Conservation (phyloP, 1,140 invertebrate species). For the Alviniconcha marisindica region DNA sequence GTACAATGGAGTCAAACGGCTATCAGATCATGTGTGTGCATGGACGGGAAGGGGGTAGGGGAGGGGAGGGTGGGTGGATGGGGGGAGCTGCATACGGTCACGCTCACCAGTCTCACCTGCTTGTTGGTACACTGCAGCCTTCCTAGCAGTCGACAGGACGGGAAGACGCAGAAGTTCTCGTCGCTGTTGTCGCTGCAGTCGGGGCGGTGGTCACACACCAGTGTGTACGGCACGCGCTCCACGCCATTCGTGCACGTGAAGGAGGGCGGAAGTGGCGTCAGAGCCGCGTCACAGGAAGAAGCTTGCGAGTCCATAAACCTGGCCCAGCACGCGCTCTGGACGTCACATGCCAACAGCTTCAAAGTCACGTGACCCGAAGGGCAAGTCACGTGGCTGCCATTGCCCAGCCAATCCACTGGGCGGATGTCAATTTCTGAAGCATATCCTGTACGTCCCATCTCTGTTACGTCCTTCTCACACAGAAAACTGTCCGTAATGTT, state of each 20-base stretch:
- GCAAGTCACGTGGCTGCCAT: background rate
- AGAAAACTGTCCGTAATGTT: background rate
- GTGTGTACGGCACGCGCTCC: slow-evolving; percentile 28
- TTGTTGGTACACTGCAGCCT: slow-evolving; percentile 19
- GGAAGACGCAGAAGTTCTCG: slow-evolving; percentile 39
- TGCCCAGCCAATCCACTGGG: background rate
- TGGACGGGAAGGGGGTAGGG: background rate
- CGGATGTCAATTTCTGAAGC: background rate
- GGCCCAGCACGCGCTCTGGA: slow-evolving; percentile 15
- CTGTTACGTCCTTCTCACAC: background rate
- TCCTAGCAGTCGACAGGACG: background rate
- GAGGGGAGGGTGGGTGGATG: background rate
- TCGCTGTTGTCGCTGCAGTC: slow-evolving; percentile 41
- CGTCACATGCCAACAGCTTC: slow-evolving; percentile 13
- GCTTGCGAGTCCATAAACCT: background rate
- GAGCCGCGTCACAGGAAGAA: background rate
- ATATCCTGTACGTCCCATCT: background rate
- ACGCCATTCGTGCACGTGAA: slow-evolving; percentile 11
- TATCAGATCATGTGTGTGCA: background rate
- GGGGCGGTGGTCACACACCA: slow-evolving; percentile 42
- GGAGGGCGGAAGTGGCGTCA: slow-evolving; percentile 26
- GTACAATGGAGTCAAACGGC: background rate
- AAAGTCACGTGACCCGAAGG: background rate
- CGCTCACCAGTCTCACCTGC: background rate
- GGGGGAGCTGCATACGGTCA: too few species aligned